A percentile compares a stretch with the other conserved stretches of the same genome.
These are phyloP conservation scores for Stenoptilia bipunctidactyla DNA, from an alignment of 2,888 invertebrate species.

Conservation along the genomic window DNA sequence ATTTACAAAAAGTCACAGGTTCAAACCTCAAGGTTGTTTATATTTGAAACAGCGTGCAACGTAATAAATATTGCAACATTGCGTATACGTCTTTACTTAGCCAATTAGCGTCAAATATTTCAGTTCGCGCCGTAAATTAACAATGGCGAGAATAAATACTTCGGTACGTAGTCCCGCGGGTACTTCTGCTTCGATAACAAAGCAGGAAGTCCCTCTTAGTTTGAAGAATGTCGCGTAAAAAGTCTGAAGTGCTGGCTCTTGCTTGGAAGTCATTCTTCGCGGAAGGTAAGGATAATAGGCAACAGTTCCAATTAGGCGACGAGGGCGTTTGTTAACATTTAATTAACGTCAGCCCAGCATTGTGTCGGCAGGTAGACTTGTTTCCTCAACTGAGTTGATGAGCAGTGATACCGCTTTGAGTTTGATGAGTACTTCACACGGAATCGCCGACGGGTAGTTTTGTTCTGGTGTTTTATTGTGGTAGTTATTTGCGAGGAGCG, in stretches of 20 bases:
- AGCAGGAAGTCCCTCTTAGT: constrained; percentile 30
- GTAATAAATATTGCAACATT: too few relatives aligned
- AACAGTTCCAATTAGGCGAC: constrained; percentile 70
- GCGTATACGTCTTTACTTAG: too few relatives aligned
- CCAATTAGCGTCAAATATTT: too few relatives aligned
- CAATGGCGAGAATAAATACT: background rate
- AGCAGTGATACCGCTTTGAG: constrained; percentile 32
- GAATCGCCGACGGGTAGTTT: background rate
- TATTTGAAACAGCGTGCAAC: too few relatives aligned
- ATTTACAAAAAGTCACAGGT: too few relatives aligned
- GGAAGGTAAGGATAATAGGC: constrained; percentile 68
- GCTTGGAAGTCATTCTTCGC: constrained; percentile 54
- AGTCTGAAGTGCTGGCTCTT: constrained; percentile 48
- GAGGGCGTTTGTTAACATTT: constrained; percentile 72
- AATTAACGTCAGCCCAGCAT: constrained; percentile 66
- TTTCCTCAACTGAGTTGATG: constrained; percentile 38
- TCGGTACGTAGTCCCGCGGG: background rate
- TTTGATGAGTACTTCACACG: background rate
- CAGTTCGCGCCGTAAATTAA: too few relatives aligned
- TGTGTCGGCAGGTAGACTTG: constrained; percentile 39
- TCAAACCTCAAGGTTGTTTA: too few relatives aligned
- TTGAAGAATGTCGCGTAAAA: constrained; percentile 41
- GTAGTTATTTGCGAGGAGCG: constrained; percentile 9
- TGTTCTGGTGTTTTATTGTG: background rate
- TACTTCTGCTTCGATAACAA: constrained; percentile 23